These are phyloP conservation scores for Acronicta aceris DNA, from an alignment of 2,888 invertebrate genomes.

Conservation along the genomic window DNA sequence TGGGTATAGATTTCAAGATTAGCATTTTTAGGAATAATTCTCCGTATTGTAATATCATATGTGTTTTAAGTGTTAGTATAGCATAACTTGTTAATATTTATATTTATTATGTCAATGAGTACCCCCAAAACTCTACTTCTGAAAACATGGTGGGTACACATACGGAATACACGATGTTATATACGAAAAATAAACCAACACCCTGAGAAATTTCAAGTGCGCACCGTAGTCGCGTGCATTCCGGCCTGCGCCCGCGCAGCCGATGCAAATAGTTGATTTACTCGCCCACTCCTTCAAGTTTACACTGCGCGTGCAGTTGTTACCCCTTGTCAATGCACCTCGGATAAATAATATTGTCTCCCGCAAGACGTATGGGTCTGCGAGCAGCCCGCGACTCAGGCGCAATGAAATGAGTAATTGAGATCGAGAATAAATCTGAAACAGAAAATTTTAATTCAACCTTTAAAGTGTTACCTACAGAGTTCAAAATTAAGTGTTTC, in stretches of 20 bases:
- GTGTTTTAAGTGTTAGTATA: no score
- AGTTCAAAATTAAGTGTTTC: constrained; percentile 1
- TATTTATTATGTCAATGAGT: not conserved
- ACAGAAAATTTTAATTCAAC: constrained; percentile 6
- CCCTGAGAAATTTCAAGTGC: constrained; percentile 33
- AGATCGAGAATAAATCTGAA: constrained; percentile 64
- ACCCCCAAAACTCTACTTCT: not conserved
- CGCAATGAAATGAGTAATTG: constrained; percentile 81
- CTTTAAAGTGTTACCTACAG: not conserved
- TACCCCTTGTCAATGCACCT: constrained; percentile 66
- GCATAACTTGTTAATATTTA: no score
- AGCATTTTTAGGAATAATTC: no score
- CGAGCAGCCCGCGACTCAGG: constrained; percentile 63
- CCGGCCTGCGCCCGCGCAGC: constrained; percentile 49
- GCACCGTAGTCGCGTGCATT: constrained; percentile 40
- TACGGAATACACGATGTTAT: no score
- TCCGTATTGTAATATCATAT: no score
- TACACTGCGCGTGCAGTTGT: constrained; percentile 67
- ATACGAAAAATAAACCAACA: constrained; percentile 24
- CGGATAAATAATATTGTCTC: constrained; percentile 81
- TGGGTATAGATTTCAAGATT: no score
- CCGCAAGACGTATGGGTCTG: constrained; percentile 74
- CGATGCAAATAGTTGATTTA: constrained; percentile 87
- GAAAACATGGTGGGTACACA: not conserved
- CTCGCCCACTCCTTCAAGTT: constrained; percentile 68